Evolutionary conservation across 92 coral and sea anemone species (phyloP).

Genomic region (Porites cylindrica): DNA sequence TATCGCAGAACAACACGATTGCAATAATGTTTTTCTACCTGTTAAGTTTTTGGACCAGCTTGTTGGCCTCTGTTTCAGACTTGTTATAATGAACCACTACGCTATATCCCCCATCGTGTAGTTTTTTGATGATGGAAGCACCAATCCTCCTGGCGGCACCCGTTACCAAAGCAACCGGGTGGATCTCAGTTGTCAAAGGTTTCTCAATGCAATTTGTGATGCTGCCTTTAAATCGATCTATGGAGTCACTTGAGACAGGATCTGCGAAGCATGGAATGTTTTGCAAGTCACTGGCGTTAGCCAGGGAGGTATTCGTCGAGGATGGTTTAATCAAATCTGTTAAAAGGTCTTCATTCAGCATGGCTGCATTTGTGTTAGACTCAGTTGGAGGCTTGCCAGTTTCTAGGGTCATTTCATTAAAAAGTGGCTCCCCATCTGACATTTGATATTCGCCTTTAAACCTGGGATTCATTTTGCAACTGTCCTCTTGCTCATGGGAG

Average conservation of each 20-base stretch:
- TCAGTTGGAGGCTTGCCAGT: too few species aligned
- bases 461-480: background rate
- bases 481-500: background rate
- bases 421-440: too few species aligned
- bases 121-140: conserved; percentile 52
- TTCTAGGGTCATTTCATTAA: too few species aligned
- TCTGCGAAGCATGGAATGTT: too few species aligned
- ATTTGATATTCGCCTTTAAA: background rate
- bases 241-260: too few species aligned
- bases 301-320: too few species aligned
- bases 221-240: too few species aligned
- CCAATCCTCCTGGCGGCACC: conserved; percentile 83
- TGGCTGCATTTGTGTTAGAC: too few species aligned
- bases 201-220: background rate
- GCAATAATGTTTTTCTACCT: conserved; percentile 44
- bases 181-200: background rate
- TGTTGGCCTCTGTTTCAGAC: conserved; percentile 38
- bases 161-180: conserved; percentile 76
- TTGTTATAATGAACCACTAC: conserved; percentile 72
- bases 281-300: too few species aligned
- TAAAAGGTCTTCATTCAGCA: too few species aligned
- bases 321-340: too few species aligned
- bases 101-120: conserved; percentile 68
- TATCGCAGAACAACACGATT: too few species aligned
- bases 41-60: conserved; percentile 56